These are phyloP conservation scores for Drymonia ruficornis DNA, from an alignment of 2,888 invertebrate species.

Conservation along the genomic window DNA sequence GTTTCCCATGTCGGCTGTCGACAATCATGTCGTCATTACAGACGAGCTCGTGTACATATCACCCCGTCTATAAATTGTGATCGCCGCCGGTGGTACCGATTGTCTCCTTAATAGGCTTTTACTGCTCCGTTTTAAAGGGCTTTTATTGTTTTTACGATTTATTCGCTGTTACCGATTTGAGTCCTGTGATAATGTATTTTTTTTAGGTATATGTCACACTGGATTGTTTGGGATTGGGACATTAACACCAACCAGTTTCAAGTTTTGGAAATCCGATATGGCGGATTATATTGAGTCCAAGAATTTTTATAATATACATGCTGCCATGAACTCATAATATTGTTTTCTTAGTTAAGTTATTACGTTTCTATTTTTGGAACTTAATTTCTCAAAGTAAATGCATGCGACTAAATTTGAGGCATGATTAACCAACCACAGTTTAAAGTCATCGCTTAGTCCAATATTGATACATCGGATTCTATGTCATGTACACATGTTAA, in stretches of 20 bases:
- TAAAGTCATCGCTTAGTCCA: slow-evolving; percentile 62
- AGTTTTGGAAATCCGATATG: not conserved
- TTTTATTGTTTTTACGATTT: slow-evolving; percentile 44
- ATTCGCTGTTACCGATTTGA: slow-evolving; percentile 40
- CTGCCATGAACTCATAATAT: not conserved
- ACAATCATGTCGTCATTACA: slow-evolving; percentile 83
- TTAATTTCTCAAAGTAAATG: slow-evolving; percentile 19
- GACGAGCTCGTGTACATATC: slow-evolving; percentile 71
- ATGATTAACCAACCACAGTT: slow-evolving; percentile 26
- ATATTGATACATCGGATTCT: slow-evolving; percentile 72
- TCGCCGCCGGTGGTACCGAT: slow-evolving; percentile 73
- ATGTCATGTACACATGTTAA: slow-evolving; percentile 71
- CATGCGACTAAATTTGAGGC: slow-evolving; percentile 15
- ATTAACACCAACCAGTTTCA: not conserved
- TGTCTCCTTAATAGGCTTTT: slow-evolving; percentile 74
- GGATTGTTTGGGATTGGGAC: not conserved
- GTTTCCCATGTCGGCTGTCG: slow-evolving; percentile 77
- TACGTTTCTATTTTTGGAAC: not conserved
- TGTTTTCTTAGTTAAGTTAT: not conserved
- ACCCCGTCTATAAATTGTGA: slow-evolving; percentile 78
- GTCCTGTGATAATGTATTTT: not conserved
- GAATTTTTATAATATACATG: not conserved
- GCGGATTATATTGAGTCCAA: not conserved
- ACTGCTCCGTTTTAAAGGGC: slow-evolving; percentile 59
- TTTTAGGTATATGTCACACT: not conserved